Base-by-base conservation (phyloP, 2,888 invertebrate species). In the Sarcophaga carnaria region DNA sequence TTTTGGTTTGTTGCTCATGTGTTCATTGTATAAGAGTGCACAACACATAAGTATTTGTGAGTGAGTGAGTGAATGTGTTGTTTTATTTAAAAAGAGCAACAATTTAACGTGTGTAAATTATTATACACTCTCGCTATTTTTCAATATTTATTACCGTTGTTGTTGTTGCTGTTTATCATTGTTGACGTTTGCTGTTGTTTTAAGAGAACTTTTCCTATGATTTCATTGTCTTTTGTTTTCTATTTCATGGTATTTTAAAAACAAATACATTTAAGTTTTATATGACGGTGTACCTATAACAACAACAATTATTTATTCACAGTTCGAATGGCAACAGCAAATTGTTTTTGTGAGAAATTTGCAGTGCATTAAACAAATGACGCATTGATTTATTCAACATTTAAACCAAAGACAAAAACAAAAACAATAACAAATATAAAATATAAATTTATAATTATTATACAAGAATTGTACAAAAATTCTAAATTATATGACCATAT, bases 271-370 rank as follows among this genome's bases (percentile, higher is more conserved):
- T 54, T 54, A 49, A 49, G 14, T 76, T 69, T 70, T 27, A 25
- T 59, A 79, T 14, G 54, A 37, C 69, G 67, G 37, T 69, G 72
- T 25, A 74, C 63, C 47, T 74, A 37, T 45, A 20, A 45, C 11
- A 72, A 54, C 45, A 75, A 49, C 74, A 74, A 78, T 78, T 74
- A 67, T 78, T 59, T 78, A 67, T 49, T 78, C 72, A 66, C 47
- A 76, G 64, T 76, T 67, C n/a, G 14, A 37, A 75, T 22, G 75
- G 11, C 20, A 69, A 69, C 20, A 70, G 59, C 17, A 63, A 80
- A 64, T 79, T 70, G 75, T 2, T 70, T 80, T 70, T 80, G 80
- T 84, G 83, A 77, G 86, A 86, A 83, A 74, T 74, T 86, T 78
- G 69, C 69, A 83, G 22, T 74, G 63, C 25, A 76, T 86, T 79